A percentile compares a stretch with the other conserved stretches of the same genome.
phyloP scores from a whole-genome alignment of 2,113 vertebrate species.

The Actinemys pallida region DNA sequence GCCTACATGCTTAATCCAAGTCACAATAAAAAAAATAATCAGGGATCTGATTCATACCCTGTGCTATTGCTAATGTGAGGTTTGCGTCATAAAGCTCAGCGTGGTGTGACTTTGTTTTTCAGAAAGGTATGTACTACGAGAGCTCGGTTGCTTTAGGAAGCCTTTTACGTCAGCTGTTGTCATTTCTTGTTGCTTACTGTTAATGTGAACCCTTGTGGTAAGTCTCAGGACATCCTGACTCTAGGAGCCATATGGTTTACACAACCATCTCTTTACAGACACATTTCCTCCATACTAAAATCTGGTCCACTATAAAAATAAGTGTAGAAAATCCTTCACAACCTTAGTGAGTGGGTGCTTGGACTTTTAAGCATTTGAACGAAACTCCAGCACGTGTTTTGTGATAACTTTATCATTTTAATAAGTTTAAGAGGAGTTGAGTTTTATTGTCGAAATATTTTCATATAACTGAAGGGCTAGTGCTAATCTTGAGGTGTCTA shows the following conservation, averaged over 20 bases:
- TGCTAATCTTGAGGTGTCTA: not conserved
- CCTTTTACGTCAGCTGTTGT: constrained; percentile 52
- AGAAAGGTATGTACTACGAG: not conserved
- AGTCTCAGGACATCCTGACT: constrained; percentile 58
- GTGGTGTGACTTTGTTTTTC: not conserved
- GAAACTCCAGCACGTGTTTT: not conserved
- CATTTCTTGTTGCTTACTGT: constrained; percentile 47
- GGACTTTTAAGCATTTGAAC: not conserved
- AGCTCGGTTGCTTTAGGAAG: not conserved
- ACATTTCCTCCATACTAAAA: constrained; percentile 41
- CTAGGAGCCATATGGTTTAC: constrained; percentile 68
- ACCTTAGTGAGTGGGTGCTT: not conserved
- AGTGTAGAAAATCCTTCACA: not conserved
- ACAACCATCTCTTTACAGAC: constrained; percentile 6
- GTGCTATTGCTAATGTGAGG: not conserved
- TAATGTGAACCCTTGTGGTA: constrained; percentile 61
- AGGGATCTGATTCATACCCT: not conserved
- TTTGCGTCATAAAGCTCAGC: not conserved
- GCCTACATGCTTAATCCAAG: constrained; percentile 34
- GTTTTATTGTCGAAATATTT: not conserved
- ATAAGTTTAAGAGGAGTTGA: not conserved
- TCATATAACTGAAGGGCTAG: not conserved
- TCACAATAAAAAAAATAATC: constrained; percentile 48
- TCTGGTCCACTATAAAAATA: not conserved
- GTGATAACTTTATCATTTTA: not conserved